Evolutionary conservation across 2,888 invertebrate genomes (phyloP), one percentile per base, ranked within the genome.

Genomic region (Lochmaea crataegi): DNA sequence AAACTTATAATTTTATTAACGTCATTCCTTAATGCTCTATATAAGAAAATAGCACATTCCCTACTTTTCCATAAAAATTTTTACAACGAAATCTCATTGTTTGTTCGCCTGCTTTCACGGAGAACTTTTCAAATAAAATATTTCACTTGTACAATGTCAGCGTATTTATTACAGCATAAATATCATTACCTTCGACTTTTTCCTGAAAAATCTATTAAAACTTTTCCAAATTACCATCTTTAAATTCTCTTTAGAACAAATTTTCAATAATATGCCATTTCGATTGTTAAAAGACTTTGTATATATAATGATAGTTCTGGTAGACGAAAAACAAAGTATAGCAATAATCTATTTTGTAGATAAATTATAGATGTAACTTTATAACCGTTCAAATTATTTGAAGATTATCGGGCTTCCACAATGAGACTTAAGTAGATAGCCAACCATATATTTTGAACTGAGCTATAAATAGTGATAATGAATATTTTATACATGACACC

Each of bases 221-320:
- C 42, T 63, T 63, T 63, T 42, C 42, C 10, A 63, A 63, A 63
- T 63, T 63, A 63, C 41, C 32, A 63, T 41, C 32, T 18, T 61
- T n/a, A 61, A 32, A 41, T 38, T 42, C 41, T 45, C 32, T 42
- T 18, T 7, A 63, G 42, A 42, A 42, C 61, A 22, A 18, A 63
- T 61, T 61, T 61, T 42, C 3, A 12, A n/a, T n/a, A n/a, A n/a
- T n/a, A n/a, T n/a, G n/a, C n/a, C n/a, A 45, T 45, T 45, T 45
- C 12, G 12, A 2, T 14, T 48, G 48, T 48, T 48, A 48, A 12
- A 5, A 14, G n/a, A 48, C 48, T 48, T 48, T 48, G n/a, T 48
- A 5, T 22, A n/a, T 5, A 14, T 14, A 14, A 14, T 14, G 7
- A n/a, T n/a, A n/a, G 14, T n/a, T 48, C n/a, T 2, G 48, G 32